phyloP scores from a whole-genome alignment of 2,113 vertebrate genomes.

The Picathartes gymnocephalus region DNA sequence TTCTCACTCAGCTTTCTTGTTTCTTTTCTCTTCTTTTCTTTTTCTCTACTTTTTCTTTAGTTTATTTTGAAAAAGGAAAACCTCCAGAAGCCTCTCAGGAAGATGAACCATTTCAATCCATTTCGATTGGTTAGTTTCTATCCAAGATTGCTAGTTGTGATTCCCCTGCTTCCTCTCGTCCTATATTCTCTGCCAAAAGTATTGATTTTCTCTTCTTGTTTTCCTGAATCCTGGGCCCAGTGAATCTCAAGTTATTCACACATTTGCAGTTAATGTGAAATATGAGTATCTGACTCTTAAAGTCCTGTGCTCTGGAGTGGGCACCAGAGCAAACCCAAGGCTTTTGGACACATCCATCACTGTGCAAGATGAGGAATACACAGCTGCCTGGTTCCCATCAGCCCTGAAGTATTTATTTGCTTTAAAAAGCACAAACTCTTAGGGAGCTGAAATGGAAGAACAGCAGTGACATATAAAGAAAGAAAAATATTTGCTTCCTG shows the following conservation, averaged over 20 bases:
- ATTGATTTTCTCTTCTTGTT: not conserved
- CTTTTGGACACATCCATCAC: not conserved
- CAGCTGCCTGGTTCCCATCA: not conserved
- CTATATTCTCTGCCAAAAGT: not conserved
- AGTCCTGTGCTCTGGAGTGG: not conserved
- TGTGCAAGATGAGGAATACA: not conserved
- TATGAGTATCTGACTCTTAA: not conserved
- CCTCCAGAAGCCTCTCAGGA: no score
- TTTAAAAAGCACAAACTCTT: not conserved
- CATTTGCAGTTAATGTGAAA: not conserved
- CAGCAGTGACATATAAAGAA: not conserved
- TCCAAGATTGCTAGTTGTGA: not conserved
- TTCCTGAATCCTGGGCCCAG: not conserved
- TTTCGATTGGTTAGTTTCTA: not conserved
- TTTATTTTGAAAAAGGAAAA: no score
- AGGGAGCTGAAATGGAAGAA: not conserved
- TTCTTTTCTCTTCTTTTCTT: not conserved
- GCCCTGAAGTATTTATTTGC: not conserved
- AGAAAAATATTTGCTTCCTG: conserved; percentile 19
- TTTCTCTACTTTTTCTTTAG: not conserved
- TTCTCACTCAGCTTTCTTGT: not conserved
- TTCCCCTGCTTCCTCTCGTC: not conserved
- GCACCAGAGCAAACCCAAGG: not conserved
- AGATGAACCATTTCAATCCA: no score
- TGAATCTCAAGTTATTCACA: not conserved